A percentile compares a stretch with the other conserved stretches of the same genome.
phyloP scores from a whole-genome alignment of 2,797 vertebrate species.

The Phrynocephalus guinanensis region DNA sequence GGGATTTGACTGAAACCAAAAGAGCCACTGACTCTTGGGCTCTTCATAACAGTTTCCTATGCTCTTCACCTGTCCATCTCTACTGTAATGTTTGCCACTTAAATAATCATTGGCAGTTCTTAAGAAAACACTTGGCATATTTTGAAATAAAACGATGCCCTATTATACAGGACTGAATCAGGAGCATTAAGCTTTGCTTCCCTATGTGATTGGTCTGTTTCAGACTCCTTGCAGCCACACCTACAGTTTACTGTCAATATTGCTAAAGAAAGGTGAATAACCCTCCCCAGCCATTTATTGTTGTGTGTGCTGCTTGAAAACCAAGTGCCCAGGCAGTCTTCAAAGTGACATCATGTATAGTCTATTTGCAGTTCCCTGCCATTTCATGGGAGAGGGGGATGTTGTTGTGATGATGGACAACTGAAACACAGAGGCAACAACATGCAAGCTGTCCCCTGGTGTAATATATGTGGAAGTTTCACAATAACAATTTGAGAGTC shows the following conservation, averaged over 20 bases:
- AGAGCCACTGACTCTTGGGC: too few relatives aligned
- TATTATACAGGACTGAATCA: background rate
- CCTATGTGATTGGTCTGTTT: background rate
- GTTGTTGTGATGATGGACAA: conserved; percentile 65
- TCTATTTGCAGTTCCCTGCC: conserved; percentile 40
- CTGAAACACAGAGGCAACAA: conserved; percentile 43
- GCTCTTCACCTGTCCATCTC: background rate
- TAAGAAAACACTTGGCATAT: conserved; percentile 9
- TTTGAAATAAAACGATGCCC: conserved; percentile 9
- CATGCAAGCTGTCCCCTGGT: conserved; percentile 61
- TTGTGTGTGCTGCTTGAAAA: conserved; percentile 21
- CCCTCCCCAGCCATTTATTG: conserved; percentile 34
- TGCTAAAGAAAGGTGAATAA: conserved; percentile 12
- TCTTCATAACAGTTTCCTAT: too few relatives aligned
- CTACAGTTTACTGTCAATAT: conserved; percentile 22
- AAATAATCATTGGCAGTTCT: background rate
- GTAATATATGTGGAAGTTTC: conserved; percentile 73
- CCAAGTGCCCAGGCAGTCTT: conserved; percentile 33
- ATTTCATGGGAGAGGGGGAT: conserved; percentile 24
- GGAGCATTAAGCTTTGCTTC: background rate
- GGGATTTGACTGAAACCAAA: too few relatives aligned
- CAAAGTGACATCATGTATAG: conserved; percentile 19
- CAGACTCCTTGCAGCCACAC: background rate
- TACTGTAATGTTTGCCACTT: conserved; percentile 3
- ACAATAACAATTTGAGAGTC: conserved; percentile 81